A percentile compares a stretch with the other conserved stretches of the same genome.
phyloP scores from a whole-genome alignment of 92 coral and sea anemone genomes.

The Zoanthus solanderi region DNA sequence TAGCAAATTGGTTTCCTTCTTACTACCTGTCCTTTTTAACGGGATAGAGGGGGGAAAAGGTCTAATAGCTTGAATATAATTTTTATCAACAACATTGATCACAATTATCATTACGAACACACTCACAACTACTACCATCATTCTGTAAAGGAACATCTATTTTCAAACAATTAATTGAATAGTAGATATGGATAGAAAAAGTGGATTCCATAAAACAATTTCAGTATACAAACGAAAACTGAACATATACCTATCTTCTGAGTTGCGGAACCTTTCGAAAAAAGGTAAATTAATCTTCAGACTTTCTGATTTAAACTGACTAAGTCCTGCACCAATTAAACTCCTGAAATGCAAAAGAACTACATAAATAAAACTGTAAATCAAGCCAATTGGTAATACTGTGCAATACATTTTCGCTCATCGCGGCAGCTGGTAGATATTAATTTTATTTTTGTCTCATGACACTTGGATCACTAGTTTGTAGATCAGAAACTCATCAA shows the following conservation, averaged over 20 bases:
- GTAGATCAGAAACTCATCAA: no score
- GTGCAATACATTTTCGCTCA: no score
- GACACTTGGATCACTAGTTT: no score
- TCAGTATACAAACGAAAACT: neutral
- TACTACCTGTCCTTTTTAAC: no score
- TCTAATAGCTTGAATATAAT: no score
- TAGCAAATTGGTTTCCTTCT: no score
- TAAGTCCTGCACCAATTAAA: slow-evolving; percentile 98
- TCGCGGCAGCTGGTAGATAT: no score
- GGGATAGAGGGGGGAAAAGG: no score
- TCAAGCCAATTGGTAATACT: neutral
- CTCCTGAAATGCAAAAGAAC: slow-evolving; percentile 70
- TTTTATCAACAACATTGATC: no score
- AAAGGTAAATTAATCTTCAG: slow-evolving; percentile 91
- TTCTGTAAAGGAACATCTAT: neutral
- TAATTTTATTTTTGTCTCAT: no score
- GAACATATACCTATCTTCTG: slow-evolving; percentile 93
- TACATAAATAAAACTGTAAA: neutral
- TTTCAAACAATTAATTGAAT: neutral
- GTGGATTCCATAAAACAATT: neutral
- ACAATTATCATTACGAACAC: no score
- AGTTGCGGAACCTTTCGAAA: slow-evolving; percentile 97
- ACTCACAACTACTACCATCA: neutral
- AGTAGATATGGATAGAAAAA: neutral
- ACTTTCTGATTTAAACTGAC: slow-evolving; percentile 95